Base-by-base conservation (phyloP, 2,888 invertebrate genomes). In the Leptopilina drosophilae region DNA sequence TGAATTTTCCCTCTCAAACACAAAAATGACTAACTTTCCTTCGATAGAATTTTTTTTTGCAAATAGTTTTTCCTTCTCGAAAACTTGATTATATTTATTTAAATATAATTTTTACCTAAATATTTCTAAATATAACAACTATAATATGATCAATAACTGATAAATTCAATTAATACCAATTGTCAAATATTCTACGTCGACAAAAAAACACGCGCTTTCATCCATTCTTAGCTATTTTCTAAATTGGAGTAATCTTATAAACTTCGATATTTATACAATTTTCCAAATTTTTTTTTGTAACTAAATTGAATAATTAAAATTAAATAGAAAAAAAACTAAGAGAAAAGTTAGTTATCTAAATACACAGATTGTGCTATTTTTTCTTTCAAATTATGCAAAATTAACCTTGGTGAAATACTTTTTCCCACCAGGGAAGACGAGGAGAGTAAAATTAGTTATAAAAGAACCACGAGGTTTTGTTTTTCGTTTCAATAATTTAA, bases 401-500 rank as follows among this genome's bases (percentile, higher is more conserved):
- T 4, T 40, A 56, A 53, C 53, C 73, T 73, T 40, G 73, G 53
- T 59, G 73, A 73, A 56, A 73, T 53, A 73, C 5, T 12, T 20
- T 56, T 73, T 73, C 56, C 53, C 56, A 73, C 40, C 53, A 73
- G 56, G 53, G 40, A 73, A 73, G 73, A 59, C 59, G 56, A 76
- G 77, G 64, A 69, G n/a, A 67, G 75, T 56, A 77, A 42, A 79
- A 49, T 49, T 64, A 65, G 33, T 64, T 77, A 77, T 66, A 78
- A 67, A 73, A 79, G 77, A 56, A 79, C 76, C 73, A 66, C 67
- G 66, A 78, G 78, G 20, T 62, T 26, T 62, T 62, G 7, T 7
- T 62, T 11, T 78, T 79, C 66, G 80, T 81, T 81, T 77, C 82
- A 85, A 85, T 85, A 84, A 85, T 85, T 85, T 85, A 84, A 69